Conservation (phyloP, 2,113 vertebrate species). For the Festucalex cinctus region DNA sequence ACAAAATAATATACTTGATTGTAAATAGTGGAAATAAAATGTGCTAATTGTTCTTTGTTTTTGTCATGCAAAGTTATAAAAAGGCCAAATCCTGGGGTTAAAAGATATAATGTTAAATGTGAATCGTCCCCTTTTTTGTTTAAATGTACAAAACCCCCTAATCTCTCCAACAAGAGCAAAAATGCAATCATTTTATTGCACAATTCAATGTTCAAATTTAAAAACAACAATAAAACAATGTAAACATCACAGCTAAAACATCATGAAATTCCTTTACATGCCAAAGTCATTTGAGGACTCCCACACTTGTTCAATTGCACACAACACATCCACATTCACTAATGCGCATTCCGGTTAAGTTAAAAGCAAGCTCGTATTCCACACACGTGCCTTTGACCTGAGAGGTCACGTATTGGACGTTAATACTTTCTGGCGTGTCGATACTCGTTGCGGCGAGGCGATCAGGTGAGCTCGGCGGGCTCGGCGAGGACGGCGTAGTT, state of each 20-base stretch:
- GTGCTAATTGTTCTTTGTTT: constrained; percentile 43
- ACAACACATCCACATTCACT: neutral
- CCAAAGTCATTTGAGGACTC: neutral
- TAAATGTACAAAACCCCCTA: neutral
- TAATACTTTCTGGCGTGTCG: neutral
- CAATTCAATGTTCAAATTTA: constrained; percentile 2
- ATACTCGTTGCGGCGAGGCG: neutral
- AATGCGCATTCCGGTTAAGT: neutral
- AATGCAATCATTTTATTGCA: constrained; percentile 10
- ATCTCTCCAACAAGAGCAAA: neutral
- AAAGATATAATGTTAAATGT: neutral
- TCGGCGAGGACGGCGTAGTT: constrained; percentile 35
- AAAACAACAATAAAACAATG: neutral
- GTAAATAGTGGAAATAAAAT: constrained; percentile 63
- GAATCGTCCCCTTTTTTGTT: neutral
- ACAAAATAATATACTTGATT: constrained; percentile 46
- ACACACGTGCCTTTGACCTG: neutral
- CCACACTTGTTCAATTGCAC: neutral
- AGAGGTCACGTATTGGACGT: neutral
- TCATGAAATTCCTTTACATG: neutral
- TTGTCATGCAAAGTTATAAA: neutral
- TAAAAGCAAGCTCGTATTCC: neutral
- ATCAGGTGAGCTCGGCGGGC: constrained; percentile 19
- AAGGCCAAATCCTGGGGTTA: neutral
- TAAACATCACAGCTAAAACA: neutral